A percentile compares a stretch with the other conserved stretches of the same genome.
Evolutionary conservation across 2,888 invertebrate species (phyloP).

Genomic region (Tiliacea citrago): DNA sequence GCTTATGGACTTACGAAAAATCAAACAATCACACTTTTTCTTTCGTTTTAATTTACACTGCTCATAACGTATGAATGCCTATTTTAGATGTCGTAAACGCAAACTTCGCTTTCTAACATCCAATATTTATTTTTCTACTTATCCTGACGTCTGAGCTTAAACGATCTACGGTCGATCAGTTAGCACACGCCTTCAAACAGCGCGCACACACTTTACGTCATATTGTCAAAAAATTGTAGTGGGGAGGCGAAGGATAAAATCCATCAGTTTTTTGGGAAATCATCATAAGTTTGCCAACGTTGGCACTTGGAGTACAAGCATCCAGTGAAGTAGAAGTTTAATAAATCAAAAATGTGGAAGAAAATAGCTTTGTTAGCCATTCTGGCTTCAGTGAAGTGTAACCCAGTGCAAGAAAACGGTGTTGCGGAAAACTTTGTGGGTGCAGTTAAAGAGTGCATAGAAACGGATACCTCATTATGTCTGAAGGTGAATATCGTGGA

Average conservation of each 20-base stretch:
- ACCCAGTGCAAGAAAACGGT: slow-evolving; percentile 84
- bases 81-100: slow-evolving; percentile 82
- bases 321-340: slow-evolving; percentile 57
- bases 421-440: slow-evolving; percentile 86
- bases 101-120: slow-evolving; percentile 89
- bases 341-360: slow-evolving; percentile 81
- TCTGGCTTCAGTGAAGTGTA: slow-evolving; percentile 82
- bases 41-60: slow-evolving; percentile 88
- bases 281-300: slow-evolving; percentile 87
- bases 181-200: slow-evolving; percentile 83
- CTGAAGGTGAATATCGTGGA: slow-evolving; percentile 90
- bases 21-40: slow-evolving; percentile 90
- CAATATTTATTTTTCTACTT: slow-evolving; percentile 90
- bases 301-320: slow-evolving; percentile 78
- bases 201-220: slow-evolving; percentile 84
- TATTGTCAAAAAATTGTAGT: slow-evolving; percentile 77
- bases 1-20: slow-evolving; percentile 81
- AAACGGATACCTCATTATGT: slow-evolving; percentile 91
- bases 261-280: slow-evolving; percentile 87
- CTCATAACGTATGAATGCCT: slow-evolving; percentile 81
- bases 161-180: slow-evolving; percentile 77
- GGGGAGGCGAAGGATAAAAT: slow-evolving; percentile 88
- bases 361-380: slow-evolving; percentile 81
- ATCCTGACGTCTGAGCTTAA: slow-evolving; percentile 83
- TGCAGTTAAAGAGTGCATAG: slow-evolving; percentile 90